Conservation (phyloP, 2,113 vertebrate genomes). For the Catharus minimus region DNA sequence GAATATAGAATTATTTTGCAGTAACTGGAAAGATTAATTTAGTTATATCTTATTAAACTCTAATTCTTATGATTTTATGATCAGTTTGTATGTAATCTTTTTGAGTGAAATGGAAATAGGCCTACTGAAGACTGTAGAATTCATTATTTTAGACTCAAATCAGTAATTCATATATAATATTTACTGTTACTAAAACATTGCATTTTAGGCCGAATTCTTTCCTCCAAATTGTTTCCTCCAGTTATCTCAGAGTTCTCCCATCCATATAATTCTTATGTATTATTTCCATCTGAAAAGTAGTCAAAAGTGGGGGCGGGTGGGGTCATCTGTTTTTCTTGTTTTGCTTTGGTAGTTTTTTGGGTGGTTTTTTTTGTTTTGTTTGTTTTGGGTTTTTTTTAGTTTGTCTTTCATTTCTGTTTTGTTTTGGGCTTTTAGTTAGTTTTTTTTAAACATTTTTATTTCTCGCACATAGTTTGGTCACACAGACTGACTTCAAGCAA, state of each 20-base stretch:
- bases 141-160: not conserved
- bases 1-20: not conserved
- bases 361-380: not conserved
- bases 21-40: not conserved
- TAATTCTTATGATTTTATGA: not conserved
- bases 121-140: not conserved
- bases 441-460: not conserved
- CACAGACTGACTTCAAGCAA: not conserved
- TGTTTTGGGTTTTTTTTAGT: not conserved
- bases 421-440: not conserved
- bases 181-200: not conserved
- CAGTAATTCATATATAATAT: not conserved
- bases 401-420: not conserved
- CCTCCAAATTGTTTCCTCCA: not conserved
- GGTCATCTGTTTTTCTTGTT: accelerated
- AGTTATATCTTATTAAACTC: not conserved
- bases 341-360: too few species aligned
- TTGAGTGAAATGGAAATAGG: not conserved
- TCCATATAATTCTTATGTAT: not conserved
- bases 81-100: not conserved
- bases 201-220: not conserved
- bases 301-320: not conserved
- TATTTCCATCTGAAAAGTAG: not conserved
- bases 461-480: not conserved
- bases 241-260: not conserved